Percentiles rank a stretch among this genome's conserved stretches.
These are phyloP conservation scores for Bursaphelenchus mucronatus DNA, from an alignment of 1,140 invertebrate genomes.

Conservation along the genomic window DNA sequence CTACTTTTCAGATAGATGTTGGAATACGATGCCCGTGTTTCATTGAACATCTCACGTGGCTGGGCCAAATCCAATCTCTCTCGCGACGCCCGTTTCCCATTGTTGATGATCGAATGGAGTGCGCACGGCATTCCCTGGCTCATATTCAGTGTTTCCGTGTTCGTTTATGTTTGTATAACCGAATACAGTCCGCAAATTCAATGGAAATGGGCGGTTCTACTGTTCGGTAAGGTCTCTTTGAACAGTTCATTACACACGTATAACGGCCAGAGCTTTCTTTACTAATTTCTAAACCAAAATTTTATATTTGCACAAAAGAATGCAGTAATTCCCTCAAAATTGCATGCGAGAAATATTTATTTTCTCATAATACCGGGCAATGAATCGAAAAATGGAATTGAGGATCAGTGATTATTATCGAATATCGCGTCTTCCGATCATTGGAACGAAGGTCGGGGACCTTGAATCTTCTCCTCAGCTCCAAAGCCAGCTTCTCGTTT, in stretches of 20 bases:
- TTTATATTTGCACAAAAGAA: no score
- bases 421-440: no score
- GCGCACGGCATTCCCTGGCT: conserved; percentile 52
- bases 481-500: conserved; percentile 13
- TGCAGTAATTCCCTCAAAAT: no score
- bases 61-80: conserved; percentile 6
- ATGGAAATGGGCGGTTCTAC: conserved; percentile 10
- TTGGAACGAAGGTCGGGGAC: no score
- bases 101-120: conserved; percentile 36
- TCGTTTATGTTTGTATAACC: conserved; percentile 7
- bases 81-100: conserved; percentile 18
- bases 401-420: no score
- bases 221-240: conserved; percentile 2
- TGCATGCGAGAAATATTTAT: no score
- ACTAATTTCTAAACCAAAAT: no score
- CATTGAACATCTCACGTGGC: conserved; percentile 3
- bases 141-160: background rate
- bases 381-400: no score
- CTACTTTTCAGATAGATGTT: no score
- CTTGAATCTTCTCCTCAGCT: background rate
- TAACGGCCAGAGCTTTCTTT: conserved; percentile 9
- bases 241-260: conserved; percentile 7
- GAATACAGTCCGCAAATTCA: conserved; percentile 1
- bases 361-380: no score
- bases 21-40: conserved; percentile 15